Evolutionary conservation across 1,140 invertebrate species (phyloP).

Genomic region (Cardiocondyla obscurior): DNA sequence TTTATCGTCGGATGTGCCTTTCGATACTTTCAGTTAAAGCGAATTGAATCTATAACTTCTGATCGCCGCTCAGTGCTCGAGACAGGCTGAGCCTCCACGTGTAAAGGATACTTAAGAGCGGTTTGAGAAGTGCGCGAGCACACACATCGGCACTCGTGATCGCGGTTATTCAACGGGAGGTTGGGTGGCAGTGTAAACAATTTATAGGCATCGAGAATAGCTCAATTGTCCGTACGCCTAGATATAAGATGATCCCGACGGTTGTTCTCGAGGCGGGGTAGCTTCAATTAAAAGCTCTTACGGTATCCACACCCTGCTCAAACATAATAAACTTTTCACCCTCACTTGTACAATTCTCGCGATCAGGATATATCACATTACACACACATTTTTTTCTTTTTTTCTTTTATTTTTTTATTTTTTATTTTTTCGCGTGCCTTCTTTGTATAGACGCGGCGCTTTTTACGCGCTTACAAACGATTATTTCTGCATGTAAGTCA

Average conservation of each 20-base stretch:
- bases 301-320: constrained; percentile 76
- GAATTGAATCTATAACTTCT: not conserved
- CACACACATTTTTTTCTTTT: no score
- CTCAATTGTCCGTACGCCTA: constrained; percentile 67
- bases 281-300: constrained; percentile 80
- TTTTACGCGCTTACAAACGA: not conserved
- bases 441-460: constrained; percentile 17
- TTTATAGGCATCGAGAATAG: constrained; percentile 78
- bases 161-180: constrained; percentile 58
- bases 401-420: no score
- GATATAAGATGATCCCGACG: constrained; percentile 71
- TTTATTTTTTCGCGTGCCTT: not conserved
- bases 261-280: constrained; percentile 66
- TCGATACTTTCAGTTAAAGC: not conserved
- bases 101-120: constrained; percentile 42
- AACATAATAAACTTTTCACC: constrained; percentile 76
- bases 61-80: not conserved
- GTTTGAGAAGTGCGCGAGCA: not conserved
- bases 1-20: not conserved
- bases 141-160: constrained; percentile 25
- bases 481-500: not conserved
- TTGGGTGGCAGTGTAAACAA: constrained; percentile 75
- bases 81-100: not conserved
- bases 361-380: constrained; percentile 35
- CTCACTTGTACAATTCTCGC: constrained; percentile 18